These are phyloP conservation scores for Hydrophis major DNA, from an alignment of 2,797 vertebrate genomes.

Conservation along the genomic window DNA sequence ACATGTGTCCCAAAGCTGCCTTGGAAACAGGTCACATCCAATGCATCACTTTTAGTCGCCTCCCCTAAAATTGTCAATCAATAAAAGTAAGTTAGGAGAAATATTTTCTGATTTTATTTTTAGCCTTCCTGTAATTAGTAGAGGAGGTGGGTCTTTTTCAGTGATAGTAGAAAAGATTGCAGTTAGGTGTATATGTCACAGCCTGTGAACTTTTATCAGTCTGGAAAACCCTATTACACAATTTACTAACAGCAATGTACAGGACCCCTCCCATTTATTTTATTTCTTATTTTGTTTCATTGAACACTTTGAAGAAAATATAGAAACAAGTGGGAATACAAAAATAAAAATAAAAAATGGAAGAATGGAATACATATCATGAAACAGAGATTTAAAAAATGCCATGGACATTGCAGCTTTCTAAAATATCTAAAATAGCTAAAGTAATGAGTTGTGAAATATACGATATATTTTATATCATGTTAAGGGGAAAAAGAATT, in stretches of 20 bases:
- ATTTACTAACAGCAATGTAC: neutral
- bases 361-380: neutral
- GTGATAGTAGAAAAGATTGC: neutral
- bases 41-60: neutral
- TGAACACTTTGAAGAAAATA: neutral
- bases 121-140: neutral
- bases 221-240: neutral
- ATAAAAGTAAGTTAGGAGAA: neutral
- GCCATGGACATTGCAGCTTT: neutral
- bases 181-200: neutral
- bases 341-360: neutral
- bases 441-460: neutral
- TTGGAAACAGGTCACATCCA: neutral
- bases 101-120: neutral
- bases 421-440: neutral
- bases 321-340: neutral
- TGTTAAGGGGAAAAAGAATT: neutral
- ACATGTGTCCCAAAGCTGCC: neutral
- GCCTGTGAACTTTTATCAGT: neutral
- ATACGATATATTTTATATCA: neutral
- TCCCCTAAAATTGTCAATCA: neutral
- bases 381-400: neutral
- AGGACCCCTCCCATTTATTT: neutral
- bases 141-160: neutral
- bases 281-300: neutral